Evolutionary conservation across 2,888 invertebrate species (phyloP), one percentile per base, ranked within the genome.

Genomic region (Gisinianus flammeolus): DNA sequence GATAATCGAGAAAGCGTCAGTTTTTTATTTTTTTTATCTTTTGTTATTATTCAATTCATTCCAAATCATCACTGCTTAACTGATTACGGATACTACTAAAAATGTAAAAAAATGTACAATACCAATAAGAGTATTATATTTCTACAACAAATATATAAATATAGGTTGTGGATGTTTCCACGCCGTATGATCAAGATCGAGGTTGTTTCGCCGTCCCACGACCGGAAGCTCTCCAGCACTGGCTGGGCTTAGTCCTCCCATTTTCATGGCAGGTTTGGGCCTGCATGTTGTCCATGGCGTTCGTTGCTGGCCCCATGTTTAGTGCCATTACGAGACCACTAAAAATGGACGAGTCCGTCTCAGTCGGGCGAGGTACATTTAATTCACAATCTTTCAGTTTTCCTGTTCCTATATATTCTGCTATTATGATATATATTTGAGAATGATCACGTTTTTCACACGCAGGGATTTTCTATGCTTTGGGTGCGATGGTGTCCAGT

Each of bases 261-360:
- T 84, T 84, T 76, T 83, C 83, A 0, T 84, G 84, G 84, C 81
- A 84, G 78, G 84, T 84, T 26, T 84, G 84, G 84, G 84, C 81
- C 22, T 84, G 84, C 31, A 76, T 84, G 2, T 19, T 84, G 2
- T 73, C 82, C 10, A 83, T 83, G 81, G 84, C 84, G n/a, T 72
- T 83, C n/a, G 74, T 83, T 12, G 80, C 84, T 30, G 84, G 84
- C 8, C 84, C 84, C 10, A 79, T 78, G 10, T 84, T 84, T 70
- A 81, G 79, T 10, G 28, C 67, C 2, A 83, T 84, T 10, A 84
- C 83, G 0, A 33, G 83, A 54, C 84, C 83, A 10, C 67, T 84
- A 1, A 79, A 80, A 77, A 78, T 81, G 70, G 84, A 84, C 54
- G 33, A 73, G 56, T 81, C 83, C 1, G 35, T 84, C 3, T 66